A percentile compares a stretch with the other conserved stretches of the same genome.
These are phyloP conservation scores for Onychostruthus taczanowskii DNA, from an alignment of 2,113 vertebrate genomes.

Conservation along the genomic window DNA sequence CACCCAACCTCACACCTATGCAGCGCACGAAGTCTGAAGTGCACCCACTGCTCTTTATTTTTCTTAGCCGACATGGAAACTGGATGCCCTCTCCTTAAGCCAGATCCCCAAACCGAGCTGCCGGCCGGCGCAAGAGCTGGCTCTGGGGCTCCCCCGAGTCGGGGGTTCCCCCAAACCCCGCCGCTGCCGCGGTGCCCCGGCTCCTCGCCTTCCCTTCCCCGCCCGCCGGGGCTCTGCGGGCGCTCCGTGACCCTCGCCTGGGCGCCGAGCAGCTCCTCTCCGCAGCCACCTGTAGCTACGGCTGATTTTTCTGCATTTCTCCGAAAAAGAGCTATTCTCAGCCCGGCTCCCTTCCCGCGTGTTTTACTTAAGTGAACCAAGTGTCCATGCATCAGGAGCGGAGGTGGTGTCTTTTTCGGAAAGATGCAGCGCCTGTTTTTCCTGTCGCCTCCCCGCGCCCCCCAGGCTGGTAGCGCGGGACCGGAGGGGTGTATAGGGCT, in stretches of 20 bases:
- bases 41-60: too few species aligned
- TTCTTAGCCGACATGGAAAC: background rate
- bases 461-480: background rate
- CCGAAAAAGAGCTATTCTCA: background rate
- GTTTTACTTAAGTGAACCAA: background rate
- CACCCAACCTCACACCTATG: background rate
- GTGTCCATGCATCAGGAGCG: background rate
- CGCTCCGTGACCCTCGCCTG: background rate
- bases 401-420: background rate
- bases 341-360: background rate
- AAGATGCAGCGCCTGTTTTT: background rate
- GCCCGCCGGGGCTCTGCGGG: background rate
- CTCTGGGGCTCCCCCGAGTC: background rate
- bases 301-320: background rate
- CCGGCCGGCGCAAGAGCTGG: rapidly evolving
- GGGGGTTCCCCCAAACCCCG: background rate
- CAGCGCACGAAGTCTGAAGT: rapidly evolving
- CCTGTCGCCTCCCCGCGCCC: background rate
- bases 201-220: background rate
- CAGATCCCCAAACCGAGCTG: rapidly evolving
- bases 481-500: slow-evolving; percentile 1
- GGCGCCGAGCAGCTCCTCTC: background rate
- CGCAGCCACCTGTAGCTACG: slow-evolving; percentile 54
- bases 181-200: background rate
- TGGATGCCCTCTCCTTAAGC: background rate